Evolutionary conservation across 2,113 vertebrate genomes (phyloP).

Genomic region (Genyomyrus donnyi): DNA sequence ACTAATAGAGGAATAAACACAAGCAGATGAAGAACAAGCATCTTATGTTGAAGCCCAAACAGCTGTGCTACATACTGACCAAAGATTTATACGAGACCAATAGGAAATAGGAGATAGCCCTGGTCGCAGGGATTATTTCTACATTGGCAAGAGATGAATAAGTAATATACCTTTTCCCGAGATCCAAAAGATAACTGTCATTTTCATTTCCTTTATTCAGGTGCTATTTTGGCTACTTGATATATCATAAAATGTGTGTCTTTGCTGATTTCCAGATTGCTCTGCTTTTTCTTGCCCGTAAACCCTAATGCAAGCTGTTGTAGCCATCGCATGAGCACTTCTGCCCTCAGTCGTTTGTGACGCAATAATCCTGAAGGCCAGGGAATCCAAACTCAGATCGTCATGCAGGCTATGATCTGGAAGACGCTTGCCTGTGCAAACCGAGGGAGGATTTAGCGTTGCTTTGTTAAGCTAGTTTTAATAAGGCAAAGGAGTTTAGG

Average conservation of each 20-base stretch:
- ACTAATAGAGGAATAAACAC: background rate
- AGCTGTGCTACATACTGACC: background rate
- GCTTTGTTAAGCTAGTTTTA: background rate
- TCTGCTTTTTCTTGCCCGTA: background rate
- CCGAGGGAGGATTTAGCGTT: background rate
- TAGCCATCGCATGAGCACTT: background rate
- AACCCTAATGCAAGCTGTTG: background rate
- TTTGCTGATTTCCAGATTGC: background rate
- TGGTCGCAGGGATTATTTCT: background rate
- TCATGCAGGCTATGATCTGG: background rate
- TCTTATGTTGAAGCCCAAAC: background rate
- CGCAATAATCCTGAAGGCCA: background rate
- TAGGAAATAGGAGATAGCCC: background rate
- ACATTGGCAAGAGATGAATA: background rate
- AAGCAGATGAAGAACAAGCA: background rate
- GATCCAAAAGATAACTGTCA: background rate
- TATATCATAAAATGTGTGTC: background rate
- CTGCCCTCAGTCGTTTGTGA: slow-evolving; percentile 2
- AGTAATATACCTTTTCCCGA: background rate
- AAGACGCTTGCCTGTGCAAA: background rate
- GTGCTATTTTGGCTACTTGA: background rate
- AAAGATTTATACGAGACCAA: background rate
- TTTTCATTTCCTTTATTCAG: background rate
- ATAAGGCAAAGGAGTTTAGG: background rate
- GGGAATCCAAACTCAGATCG: background rate